A percentile compares a stretch with the other conserved stretches of the same genome.
Evolutionary conservation across 2,888 invertebrate genomes (phyloP).

Genomic region (Carcina quercana): DNA sequence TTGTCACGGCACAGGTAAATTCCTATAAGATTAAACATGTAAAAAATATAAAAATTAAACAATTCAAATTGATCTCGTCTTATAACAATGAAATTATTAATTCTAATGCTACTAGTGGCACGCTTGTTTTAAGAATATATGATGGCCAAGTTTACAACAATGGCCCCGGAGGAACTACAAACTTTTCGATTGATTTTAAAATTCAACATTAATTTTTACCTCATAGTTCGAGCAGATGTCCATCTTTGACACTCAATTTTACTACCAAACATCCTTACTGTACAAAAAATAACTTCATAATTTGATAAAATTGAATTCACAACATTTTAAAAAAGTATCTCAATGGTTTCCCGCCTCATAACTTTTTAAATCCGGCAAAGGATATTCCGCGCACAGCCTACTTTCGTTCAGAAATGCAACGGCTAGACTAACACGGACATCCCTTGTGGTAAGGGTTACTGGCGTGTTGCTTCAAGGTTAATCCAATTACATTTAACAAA

Average conservation of each 20-base stretch:
- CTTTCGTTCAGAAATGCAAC: conserved; percentile 43
- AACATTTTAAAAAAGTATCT: conserved; percentile 1
- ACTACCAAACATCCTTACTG: conserved; percentile 71
- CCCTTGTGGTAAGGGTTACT: conserved; percentile 55
- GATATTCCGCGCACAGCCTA: conserved; percentile 18
- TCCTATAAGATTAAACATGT: too few species aligned
- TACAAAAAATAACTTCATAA: conserved; percentile 5
- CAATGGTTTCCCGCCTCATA: conserved; percentile 4
- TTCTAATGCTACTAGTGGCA: too few species aligned
- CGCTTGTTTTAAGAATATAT: too few species aligned
- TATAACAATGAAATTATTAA: too few species aligned
- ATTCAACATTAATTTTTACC: too few species aligned
- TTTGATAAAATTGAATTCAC: conserved; percentile 10
- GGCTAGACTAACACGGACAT: conserved; percentile 33
- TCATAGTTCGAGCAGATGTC: conserved; percentile 46
- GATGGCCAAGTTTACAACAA: too few species aligned
- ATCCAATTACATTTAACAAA: conserved; percentile 53
- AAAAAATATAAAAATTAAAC: too few species aligned
- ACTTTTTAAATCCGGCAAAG: conserved; percentile 4
- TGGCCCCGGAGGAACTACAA: too few species aligned
- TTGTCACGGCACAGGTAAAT: too few species aligned
- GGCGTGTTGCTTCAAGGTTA: conserved; percentile 63
- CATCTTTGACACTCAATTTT: conserved; percentile 75
- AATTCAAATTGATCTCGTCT: too few species aligned
- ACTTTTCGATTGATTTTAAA: too few species aligned